Evolutionary conservation across 1,140 invertebrate species (phyloP), one percentile per base, ranked within the genome.

Genomic region (Nebria ingens): DNA sequence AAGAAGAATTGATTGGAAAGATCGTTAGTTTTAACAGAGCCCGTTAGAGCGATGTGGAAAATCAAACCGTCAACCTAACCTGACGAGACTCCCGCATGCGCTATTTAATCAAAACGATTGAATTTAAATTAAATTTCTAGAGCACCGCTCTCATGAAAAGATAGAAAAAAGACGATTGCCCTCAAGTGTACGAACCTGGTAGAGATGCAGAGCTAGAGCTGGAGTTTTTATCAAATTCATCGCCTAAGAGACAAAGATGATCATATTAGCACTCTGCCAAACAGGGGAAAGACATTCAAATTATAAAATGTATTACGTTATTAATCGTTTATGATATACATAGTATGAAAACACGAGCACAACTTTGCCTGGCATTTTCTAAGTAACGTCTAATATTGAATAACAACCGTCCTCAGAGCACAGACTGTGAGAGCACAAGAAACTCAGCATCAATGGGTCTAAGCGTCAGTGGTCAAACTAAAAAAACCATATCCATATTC

Each of bases 181-280:
- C 54, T 69, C n/a, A n/a, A n/a, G n/a, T n/a, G n/a, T 73, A 78
- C 76, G 75, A 74, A 83, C 80, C 81, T 81, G 79, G 76, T 65
- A 80, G 68, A 60, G 80, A 81, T 62, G 78, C 74, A 64, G 80
- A 81, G 70, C 79, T 82, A 69, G 79, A 81, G 68, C 77, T 80
- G 74, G 80, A 82, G 63, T 79, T 79, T 73, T 80, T 82, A 76
- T 83, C 80, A 72, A 78, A 80, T 70, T 83, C 80, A 67, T 83
- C 80, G 70, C 75, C 71, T 68, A 72, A 69, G 68, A 62, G 60
- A 64, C 58, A 68, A 58, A 67, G 17, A 45, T 17, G 17, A 9
- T 9, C 17, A 4, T 12, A 17, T 45, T 45, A 45, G 17, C 40
- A 45, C 4, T 17, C 15, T 45, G 40, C 6, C 6, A 11, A 4